phyloP scores from a whole-genome alignment of 1,140 invertebrate genomes.

The Callitettix versicolor region DNA sequence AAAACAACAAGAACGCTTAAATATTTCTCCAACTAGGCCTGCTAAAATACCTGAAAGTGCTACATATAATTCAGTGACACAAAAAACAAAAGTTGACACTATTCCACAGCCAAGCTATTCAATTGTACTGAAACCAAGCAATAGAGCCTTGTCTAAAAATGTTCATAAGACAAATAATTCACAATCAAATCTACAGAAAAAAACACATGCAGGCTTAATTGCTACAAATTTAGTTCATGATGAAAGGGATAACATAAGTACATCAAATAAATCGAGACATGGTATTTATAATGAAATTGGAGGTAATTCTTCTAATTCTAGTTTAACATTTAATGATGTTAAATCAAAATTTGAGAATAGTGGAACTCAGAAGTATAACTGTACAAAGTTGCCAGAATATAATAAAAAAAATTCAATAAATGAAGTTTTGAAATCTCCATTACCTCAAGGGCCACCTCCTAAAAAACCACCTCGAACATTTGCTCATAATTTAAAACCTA shows the following conservation, averaged over 20 bases:
- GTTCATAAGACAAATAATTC: background rate
- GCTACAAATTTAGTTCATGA: background rate
- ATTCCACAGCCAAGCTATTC: background rate
- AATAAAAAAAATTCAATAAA: conserved; percentile 34
- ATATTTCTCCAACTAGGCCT: no score
- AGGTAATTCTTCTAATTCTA: background rate
- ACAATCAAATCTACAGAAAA: background rate
- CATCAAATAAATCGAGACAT: background rate
- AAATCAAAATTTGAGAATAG: background rate
- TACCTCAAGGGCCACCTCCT: conserved; percentile 53
- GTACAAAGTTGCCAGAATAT: background rate
- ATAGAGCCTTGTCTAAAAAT: no score
- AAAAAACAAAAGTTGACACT: no score
- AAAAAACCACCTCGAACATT: conserved; percentile 60
- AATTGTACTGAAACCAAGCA: background rate
- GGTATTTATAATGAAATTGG: background rate
- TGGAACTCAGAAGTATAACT: background rate
- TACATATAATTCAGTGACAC: no score
- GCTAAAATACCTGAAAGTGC: no score
- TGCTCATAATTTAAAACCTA: conserved; percentile 32
- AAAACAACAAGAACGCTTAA: no score
- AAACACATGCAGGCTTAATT: background rate
- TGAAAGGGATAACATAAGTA: background rate
- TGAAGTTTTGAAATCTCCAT: conserved; percentile 46
- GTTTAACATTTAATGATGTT: background rate